phyloP scores from a whole-genome alignment of 2,888 invertebrate genomes.

The Alsophila aescularia region DNA sequence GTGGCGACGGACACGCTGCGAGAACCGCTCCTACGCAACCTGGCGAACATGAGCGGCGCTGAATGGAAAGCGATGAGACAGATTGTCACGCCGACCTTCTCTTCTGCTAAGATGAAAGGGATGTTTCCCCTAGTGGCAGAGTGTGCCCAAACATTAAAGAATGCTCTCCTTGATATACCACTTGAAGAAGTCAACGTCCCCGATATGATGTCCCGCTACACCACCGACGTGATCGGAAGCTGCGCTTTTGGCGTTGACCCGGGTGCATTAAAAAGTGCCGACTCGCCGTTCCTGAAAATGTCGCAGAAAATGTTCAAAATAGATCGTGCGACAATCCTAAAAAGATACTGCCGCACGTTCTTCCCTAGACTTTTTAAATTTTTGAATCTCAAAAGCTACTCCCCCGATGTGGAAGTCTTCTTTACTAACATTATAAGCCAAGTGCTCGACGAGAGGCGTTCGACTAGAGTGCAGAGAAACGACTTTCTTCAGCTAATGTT shows the following conservation, averaged over 20 bases:
- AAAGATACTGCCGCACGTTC: constrained; percentile 74
- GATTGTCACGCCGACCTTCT: constrained; percentile 77
- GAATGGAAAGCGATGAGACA: constrained; percentile 79
- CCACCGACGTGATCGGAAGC: constrained; percentile 78
- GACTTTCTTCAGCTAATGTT: constrained; percentile 80
- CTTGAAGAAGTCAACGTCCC: constrained; percentile 66
- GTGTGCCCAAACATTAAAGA: constrained; percentile 66
- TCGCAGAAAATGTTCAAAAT: constrained; percentile 76
- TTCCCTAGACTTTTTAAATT: constrained; percentile 73
- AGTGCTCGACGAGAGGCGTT: constrained; percentile 69
- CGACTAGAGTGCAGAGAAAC: constrained; percentile 59
- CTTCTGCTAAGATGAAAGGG: constrained; percentile 79
- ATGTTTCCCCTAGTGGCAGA: constrained; percentile 77
- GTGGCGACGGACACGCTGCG: constrained; percentile 72
- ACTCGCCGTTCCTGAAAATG: constrained; percentile 76
- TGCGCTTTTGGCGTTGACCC: constrained; percentile 79
- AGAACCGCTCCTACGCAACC: constrained; percentile 74
- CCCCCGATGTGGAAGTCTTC: constrained; percentile 70
- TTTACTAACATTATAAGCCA: constrained; percentile 71
- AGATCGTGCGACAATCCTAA: constrained; percentile 64
- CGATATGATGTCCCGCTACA: constrained; percentile 68
- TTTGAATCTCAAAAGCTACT: constrained; percentile 73
- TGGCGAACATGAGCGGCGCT: constrained; percentile 76
- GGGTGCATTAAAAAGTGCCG: constrained; percentile 64
- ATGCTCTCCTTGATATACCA: constrained; percentile 53